Base-by-base conservation (phyloP, 2,888 invertebrate species). In the Epistrophella euchroma region DNA sequence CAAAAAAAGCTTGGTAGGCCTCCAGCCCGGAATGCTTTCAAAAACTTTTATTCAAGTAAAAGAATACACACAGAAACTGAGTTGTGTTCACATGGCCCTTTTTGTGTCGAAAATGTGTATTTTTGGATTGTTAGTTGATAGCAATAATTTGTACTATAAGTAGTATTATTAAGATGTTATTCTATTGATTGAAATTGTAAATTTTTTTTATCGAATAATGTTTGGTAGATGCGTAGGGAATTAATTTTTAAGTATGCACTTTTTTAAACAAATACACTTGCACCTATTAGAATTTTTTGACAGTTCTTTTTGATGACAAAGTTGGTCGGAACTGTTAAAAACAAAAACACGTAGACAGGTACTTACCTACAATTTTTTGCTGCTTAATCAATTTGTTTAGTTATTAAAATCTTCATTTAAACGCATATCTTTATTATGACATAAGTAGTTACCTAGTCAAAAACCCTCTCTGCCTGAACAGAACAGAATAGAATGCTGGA, bases 71-170 rank as follows among this genome's bases (percentile, higher is more conserved):
- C n/a, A 32, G 11, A 35, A 10, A 37, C 15, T 64, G 40, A 32
- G 43, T 43, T 75, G 52, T 55, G 58, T 58, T 47, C 43, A 43
- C 55, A 64, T 75, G 45, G 55, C 73, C 62, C 28, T 43, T 50
- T 13, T n/a, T 1, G 72, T 43, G 47, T 58, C 13, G 5, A 43
- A 40, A 50, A 17, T 25, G n/a, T 25, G 37, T 77, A 52, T 77
- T 77, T 77, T 76, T 40, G 47, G 37, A 68, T 15, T 37, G 2
- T n/a, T 15, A 19, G 25, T 28, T 19, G 19, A 52, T 52, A 28
- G 22, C 22, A 52, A 3, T 52, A n/a, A 28, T 25, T 22, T n/a
- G 32, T 15, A 55, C n/a, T 9, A n/a, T n/a, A n/a, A 5, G 40
- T 43, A 2, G 6, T 0, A n/a, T 43, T n/a, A 43, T 43, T 2